phyloP scores from a whole-genome alignment of 23 tunicate species.

The Diplosoma virens region DNA sequence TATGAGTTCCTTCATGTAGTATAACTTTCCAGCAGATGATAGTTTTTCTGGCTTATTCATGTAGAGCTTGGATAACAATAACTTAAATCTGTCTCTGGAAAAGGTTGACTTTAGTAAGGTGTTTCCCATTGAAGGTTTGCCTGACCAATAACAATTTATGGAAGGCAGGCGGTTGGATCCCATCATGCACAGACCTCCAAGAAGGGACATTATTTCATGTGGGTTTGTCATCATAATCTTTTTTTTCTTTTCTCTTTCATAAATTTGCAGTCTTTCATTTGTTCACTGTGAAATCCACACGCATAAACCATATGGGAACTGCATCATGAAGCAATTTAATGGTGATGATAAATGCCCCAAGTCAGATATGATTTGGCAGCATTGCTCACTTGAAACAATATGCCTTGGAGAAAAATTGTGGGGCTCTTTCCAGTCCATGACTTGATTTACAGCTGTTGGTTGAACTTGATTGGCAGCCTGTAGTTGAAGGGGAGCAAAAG shows the following conservation, averaged over 20 bases:
- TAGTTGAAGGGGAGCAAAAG: slow-evolving; percentile 17
- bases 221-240: slow-evolving; percentile 14
- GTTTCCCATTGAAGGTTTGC: slow-evolving; percentile 15
- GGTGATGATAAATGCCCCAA: slow-evolving; percentile 7
- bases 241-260: slow-evolving; percentile 9
- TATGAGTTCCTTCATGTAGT: slow-evolving; percentile 15
- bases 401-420: slow-evolving; percentile 15
- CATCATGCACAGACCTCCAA: slow-evolving; percentile 17
- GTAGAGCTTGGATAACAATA: slow-evolving; percentile 1
- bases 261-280: slow-evolving; percentile 12
- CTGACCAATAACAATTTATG: too few species aligned
- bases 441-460: too few species aligned
- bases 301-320: slow-evolving; percentile 7
- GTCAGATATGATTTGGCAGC: too few species aligned
- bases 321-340: slow-evolving; percentile 3
- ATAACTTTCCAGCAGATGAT: slow-evolving; percentile 22
- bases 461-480: not conserved
- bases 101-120: slow-evolving; percentile 9
- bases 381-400: slow-evolving; percentile 5
- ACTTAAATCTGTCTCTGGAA: slow-evolving; percentile 9
- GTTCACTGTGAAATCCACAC: not conserved
- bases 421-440: too few species aligned
- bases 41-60: slow-evolving; percentile 10
- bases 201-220: slow-evolving; percentile 14
- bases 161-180: too few species aligned